Conservation (phyloP, 2,113 vertebrate genomes). For the Falco punctatus region DNA sequence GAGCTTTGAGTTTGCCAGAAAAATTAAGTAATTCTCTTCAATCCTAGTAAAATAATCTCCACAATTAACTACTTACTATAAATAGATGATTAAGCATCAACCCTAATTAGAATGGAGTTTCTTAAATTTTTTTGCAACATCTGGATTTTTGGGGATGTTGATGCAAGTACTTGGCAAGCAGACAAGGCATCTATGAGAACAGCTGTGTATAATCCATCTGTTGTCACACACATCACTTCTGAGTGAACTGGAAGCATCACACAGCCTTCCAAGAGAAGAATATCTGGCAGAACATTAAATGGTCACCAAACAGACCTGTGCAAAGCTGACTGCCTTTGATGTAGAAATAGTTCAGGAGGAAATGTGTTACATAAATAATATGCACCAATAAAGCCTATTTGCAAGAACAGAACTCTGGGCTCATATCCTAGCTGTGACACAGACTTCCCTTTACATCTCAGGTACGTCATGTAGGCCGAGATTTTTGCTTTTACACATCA, state of each 20-base stretch:
- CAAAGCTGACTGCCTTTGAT: not conserved
- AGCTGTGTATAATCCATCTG: not conserved
- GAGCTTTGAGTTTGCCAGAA: not conserved
- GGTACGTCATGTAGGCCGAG: accelerated
- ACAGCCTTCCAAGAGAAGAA: not conserved
- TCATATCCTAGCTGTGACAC: not conserved
- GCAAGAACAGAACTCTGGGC: not conserved
- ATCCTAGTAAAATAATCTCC: not conserved
- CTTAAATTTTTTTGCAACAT: not conserved
- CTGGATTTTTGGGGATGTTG: not conserved
- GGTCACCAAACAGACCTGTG: not conserved
- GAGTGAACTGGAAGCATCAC: not conserved
- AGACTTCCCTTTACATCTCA: not conserved
- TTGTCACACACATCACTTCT: not conserved
- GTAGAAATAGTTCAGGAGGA: not conserved
- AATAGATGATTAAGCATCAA: not conserved
- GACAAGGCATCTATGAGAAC: not conserved
- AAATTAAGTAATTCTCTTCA: not conserved
- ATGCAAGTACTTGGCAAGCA: not conserved
- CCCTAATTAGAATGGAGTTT: not conserved
- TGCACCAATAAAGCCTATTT: not conserved
- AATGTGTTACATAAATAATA: not conserved
- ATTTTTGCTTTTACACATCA: not conserved
- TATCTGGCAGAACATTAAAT: not conserved
- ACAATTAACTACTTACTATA: not conserved